Evolutionary conservation across 2,113 vertebrate genomes (phyloP), one percentile per base, ranked within the genome.

Genomic region (Ceratotherium simum): DNA sequence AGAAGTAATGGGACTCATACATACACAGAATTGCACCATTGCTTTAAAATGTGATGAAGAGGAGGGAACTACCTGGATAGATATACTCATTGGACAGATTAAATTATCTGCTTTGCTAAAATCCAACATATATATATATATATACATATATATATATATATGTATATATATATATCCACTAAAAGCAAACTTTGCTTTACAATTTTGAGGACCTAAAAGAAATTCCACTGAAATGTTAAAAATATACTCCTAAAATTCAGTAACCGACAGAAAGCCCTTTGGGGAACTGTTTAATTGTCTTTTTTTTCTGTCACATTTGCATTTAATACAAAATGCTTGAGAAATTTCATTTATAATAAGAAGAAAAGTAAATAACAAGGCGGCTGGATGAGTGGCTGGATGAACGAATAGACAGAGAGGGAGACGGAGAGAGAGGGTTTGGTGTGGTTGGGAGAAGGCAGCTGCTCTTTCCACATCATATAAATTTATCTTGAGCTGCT

Each of bases 51-150:
- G 33, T 70, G 86, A 75, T 31, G 17, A 90, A 36, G 65, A 87
- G 0, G 16, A 10, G 29, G 88, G 54, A 93, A 91, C 33, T 8
- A 80, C 56, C 75, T 42, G 36, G 51, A 48, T 16, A 90, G n/a
- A 69, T 18, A 58, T 33, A 58, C 3, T 89, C 39, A 48, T 31
- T 92, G 36, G 18, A 58, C 48, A 87, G 25, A 87, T 65, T 75
- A 96, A 94, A 90, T 64, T 16, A 84, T 96, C 51, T 62, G 95
- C 56, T 70, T 93, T 56, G 21, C 62, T 94, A 70, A 82, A 69
- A 82, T 95, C 36, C 14, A 67, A 46, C 64, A 91, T 18, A 64
- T 23, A 83, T 31, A 64, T 23, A 83, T 31, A n/a, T n/a, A n/a
- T n/a, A n/a, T n/a, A n/a, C n/a, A n/a, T n/a, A 39, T 56, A 42